phyloP scores from a whole-genome alignment of 2,888 invertebrate species.

The Melanostoma mellinum region DNA sequence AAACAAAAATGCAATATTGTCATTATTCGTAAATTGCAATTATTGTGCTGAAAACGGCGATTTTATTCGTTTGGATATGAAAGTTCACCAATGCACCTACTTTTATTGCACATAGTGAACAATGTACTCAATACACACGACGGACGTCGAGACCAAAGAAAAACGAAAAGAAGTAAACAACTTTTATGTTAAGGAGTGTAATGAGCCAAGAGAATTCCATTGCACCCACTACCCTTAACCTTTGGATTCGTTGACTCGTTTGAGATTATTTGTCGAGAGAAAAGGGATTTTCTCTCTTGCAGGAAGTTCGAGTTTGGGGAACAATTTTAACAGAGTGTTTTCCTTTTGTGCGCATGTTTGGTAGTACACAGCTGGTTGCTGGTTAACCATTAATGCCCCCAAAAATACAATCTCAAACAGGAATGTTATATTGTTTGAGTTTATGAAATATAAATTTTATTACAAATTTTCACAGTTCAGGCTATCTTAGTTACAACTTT shows the following conservation, averaged over 20 bases:
- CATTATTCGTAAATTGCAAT: neutral
- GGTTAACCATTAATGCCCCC: slow-evolving; percentile 42
- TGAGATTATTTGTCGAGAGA: slow-evolving; percentile 27
- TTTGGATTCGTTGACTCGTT: slow-evolving; percentile 33
- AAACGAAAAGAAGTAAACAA: slow-evolving; percentile 36
- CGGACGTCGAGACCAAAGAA: slow-evolving; percentile 21
- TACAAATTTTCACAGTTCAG: neutral
- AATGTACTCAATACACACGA: slow-evolving; percentile 14
- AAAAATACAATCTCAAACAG: slow-evolving; percentile 31
- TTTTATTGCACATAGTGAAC: neutral
- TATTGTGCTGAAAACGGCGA: neutral
- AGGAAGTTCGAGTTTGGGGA: slow-evolving; percentile 1
- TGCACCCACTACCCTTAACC: slow-evolving; percentile 54
- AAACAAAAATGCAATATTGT: neutral
- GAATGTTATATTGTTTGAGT: slow-evolving; percentile 6
- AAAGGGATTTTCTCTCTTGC: neutral
- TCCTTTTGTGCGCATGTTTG: slow-evolving; percentile 21
- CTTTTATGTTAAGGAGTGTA: slow-evolving; percentile 14
- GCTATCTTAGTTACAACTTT: slow-evolving; percentile 52
- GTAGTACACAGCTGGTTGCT: slow-evolving; percentile 37
- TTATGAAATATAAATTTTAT: neutral
- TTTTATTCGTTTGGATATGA: neutral
- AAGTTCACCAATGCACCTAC: neutral
- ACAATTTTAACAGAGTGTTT: slow-evolving; percentile 4
- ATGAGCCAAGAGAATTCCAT: slow-evolving; percentile 37